Evolutionary conservation across 37 sponge, comb jelly and placozoan species (phyloP).

Genomic region (Oopsacas minuta): DNA sequence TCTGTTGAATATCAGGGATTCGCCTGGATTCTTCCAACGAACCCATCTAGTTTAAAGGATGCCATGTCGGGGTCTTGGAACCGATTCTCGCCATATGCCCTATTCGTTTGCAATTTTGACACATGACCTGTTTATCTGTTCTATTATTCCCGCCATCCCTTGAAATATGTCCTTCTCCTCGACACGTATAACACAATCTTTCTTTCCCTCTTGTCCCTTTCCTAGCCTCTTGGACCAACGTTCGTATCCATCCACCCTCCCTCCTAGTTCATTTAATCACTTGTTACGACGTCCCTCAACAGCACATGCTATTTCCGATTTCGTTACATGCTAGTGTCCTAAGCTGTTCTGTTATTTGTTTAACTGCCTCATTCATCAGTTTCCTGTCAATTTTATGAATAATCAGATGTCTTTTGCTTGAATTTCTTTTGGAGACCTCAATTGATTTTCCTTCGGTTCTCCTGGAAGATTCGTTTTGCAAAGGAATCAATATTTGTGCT

Average conservation of each 20-base stretch:
- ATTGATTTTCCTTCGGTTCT: not conserved
- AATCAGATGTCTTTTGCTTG: not conserved
- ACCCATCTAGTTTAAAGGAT: not conserved
- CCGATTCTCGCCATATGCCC: not conserved
- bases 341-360: not conserved
- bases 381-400: not conserved
- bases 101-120: not conserved
- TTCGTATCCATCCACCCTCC: not conserved
- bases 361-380: constrained; percentile 8
- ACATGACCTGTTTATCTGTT: not conserved
- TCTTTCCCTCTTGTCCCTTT: not conserved
- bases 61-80: not conserved
- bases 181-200: not conserved
- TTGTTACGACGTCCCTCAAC: not conserved
- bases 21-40: constrained; percentile 2
- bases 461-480: not conserved
- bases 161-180: constrained; percentile 3
- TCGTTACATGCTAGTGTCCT: not conserved
- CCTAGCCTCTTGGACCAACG: not conserved
- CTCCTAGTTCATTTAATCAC: not conserved
- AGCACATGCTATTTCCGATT: not conserved
- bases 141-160: not conserved
- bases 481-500: not conserved
- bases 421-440: not conserved
- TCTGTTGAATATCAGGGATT: not conserved